phyloP scores from a whole-genome alignment of 2,888 invertebrate species.

The Allacma fusca region DNA sequence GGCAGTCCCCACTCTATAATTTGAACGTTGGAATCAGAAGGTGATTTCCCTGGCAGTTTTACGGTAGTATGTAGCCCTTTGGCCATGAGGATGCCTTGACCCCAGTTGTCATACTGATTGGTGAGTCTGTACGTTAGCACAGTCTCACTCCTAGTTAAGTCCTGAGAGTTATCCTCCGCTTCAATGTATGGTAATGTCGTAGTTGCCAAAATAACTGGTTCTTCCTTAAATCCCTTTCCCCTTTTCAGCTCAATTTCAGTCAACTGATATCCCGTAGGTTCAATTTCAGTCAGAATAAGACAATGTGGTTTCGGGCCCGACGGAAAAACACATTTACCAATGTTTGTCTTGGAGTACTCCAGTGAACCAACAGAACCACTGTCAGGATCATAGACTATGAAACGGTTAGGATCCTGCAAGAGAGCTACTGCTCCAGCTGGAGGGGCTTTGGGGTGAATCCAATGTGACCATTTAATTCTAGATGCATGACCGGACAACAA shows the following conservation, averaged over 20 bases:
- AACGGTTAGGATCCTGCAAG: constrained; percentile 54
- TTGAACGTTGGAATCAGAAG: constrained; percentile 32
- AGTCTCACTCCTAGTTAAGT: constrained; percentile 65
- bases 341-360: constrained; percentile 68
- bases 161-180: constrained; percentile 21
- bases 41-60: constrained; percentile 69
- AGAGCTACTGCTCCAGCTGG: constrained; percentile 74
- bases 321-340: constrained; percentile 67
- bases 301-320: constrained; percentile 59
- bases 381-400: constrained; percentile 55
- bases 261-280: constrained; percentile 80
- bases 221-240: constrained; percentile 58
- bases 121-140: constrained; percentile 75
- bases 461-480: constrained; percentile 78
- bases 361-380: constrained; percentile 73
- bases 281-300: constrained; percentile 77
- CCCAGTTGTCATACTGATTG: constrained; percentile 79
- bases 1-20: constrained; percentile 75
- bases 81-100: constrained; percentile 74
- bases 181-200: constrained; percentile 51
- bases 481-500: constrained; percentile 72
- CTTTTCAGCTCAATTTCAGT: constrained; percentile 68
- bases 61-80: constrained; percentile 75
- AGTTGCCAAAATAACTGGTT: constrained; percentile 55
- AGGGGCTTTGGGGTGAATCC: constrained; percentile 73